phyloP scores from a whole-genome alignment of 35 echinoderm and acorn worm genomes.

The Ophiothrix spiculata region DNA sequence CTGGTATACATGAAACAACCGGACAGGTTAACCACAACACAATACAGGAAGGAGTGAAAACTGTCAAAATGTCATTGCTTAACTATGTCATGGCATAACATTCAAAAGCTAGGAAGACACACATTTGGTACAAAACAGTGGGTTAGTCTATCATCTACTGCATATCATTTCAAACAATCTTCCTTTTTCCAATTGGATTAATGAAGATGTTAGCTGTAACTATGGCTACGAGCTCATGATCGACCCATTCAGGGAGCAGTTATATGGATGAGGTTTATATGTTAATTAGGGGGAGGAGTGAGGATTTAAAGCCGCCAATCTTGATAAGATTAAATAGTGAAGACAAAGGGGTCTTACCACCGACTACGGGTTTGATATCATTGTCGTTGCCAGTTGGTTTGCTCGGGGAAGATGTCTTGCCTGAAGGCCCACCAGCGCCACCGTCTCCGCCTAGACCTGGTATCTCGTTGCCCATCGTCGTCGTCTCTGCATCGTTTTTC shows the following conservation, averaged over 20 bases:
- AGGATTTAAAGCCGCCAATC: background rate
- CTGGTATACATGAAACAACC: no score
- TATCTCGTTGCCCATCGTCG: background rate
- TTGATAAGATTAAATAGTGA: background rate
- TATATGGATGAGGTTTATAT: background rate
- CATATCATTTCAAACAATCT: no score
- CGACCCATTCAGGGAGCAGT: background rate
- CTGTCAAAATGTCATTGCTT: no score
- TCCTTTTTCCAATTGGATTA: background rate
- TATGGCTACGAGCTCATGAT: background rate
- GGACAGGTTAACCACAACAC: no score
- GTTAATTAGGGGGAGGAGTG: background rate
- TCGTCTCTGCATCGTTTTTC: background rate
- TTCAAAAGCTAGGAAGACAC: no score
- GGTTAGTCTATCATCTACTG: no score
- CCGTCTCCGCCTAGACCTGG: background rate
- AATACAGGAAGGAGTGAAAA: no score
- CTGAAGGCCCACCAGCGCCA: background rate
- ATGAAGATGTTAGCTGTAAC: background rate
- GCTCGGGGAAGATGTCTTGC: background rate
- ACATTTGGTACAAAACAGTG: no score
- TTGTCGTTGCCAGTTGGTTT: background rate
- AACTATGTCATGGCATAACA: no score
- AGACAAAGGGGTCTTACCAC: constrained; percentile 11
- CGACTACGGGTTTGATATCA: background rate